phyloP scores from a whole-genome alignment of 2,797 vertebrate species.

The Eupleurogrammus muticus region DNA sequence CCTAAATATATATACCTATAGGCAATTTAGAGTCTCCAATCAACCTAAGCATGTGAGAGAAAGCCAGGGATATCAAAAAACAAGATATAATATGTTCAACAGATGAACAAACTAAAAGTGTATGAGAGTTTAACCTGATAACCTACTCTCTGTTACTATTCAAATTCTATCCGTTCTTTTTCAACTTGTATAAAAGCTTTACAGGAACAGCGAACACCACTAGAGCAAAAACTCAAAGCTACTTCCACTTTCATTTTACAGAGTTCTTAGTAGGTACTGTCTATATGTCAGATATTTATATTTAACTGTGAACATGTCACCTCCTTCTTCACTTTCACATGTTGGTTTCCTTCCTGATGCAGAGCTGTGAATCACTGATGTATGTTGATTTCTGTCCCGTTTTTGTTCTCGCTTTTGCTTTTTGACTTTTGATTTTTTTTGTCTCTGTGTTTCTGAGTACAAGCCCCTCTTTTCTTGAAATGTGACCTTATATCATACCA shows the following conservation, averaged over 20 bases:
- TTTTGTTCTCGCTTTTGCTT: not conserved
- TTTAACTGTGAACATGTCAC: not conserved
- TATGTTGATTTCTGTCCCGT: conserved; percentile 39
- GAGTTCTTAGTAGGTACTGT: not conserved
- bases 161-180: too few species aligned
- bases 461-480: not conserved
- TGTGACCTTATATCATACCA: not conserved
- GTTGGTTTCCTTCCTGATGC: conserved; percentile 20
- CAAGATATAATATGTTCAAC: too few species aligned
- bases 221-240: not conserved
- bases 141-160: too few species aligned
- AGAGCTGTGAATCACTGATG: conserved; percentile 44
- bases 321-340: conserved; percentile 22
- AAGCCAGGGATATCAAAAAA: too few species aligned
- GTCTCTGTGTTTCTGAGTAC: not conserved
- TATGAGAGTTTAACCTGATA: too few species aligned
- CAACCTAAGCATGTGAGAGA: not conserved
- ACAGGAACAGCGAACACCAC: not conserved
- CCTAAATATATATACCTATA: too few species aligned
- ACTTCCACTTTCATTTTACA: conserved; percentile 5
- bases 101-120: too few species aligned
- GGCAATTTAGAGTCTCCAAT: too few species aligned
- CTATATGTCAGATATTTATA: conserved; percentile 1
- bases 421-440: not conserved
- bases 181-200: conserved; percentile 1